These are phyloP conservation scores for Lasioglossum oenotherae DNA, from an alignment of 2,888 invertebrate genomes.

Conservation along the genomic window DNA sequence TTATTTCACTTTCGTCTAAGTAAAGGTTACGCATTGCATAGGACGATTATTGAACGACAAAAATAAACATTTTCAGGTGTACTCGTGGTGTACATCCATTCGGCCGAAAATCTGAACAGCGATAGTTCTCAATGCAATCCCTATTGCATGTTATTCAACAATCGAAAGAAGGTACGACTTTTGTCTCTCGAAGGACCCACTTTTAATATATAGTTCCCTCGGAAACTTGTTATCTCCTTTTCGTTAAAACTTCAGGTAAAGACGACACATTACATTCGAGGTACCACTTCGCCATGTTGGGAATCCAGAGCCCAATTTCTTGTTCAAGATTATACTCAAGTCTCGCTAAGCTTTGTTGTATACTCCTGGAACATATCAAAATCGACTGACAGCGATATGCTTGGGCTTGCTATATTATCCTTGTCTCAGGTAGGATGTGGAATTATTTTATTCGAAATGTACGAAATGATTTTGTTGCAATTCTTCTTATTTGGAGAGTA, in stretches of 20 bases:
- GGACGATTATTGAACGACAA: background rate
- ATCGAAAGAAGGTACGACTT: conserved; percentile 84
- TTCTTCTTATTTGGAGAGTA: background rate
- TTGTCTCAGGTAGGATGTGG: conserved; percentile 81
- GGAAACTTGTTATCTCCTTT: background rate
- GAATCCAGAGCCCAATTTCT: conserved; percentile 85
- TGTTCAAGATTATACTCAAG: conserved; percentile 85
- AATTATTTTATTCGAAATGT: background rate
- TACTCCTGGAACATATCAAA: conserved; percentile 86
- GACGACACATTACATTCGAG: conserved; percentile 85
- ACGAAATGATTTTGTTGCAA: background rate
- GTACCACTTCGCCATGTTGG: conserved; percentile 85
- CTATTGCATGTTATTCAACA: conserved; percentile 86
- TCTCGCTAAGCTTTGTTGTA: conserved; percentile 85
- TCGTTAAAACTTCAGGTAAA: conserved; percentile 82
- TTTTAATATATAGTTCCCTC: background rate
- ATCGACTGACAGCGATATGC: conserved; percentile 85
- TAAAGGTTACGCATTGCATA: background rate
- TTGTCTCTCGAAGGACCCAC: background rate
- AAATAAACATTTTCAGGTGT: conserved; percentile 82
- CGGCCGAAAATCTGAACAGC: conserved; percentile 84
- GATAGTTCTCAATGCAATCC: conserved; percentile 85
- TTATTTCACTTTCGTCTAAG: conserved; percentile 1
- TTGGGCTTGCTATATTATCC: conserved; percentile 85
- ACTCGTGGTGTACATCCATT: conserved; percentile 85